phyloP scores from a whole-genome alignment of 2,113 vertebrate species.

The Heterotis niloticus region DNA sequence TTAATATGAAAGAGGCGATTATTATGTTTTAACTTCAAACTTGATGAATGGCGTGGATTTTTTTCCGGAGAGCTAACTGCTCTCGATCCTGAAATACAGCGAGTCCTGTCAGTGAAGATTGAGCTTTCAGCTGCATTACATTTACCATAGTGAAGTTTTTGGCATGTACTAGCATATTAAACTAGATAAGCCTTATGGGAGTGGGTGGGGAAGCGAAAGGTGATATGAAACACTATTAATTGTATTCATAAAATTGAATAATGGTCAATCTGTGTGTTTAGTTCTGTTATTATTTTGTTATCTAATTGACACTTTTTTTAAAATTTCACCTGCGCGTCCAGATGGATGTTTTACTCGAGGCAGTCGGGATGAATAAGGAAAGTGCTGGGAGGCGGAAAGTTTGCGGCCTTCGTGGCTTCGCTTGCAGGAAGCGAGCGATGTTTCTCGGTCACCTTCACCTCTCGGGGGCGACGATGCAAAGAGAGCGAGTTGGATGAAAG shows the following conservation, averaged over 20 bases:
- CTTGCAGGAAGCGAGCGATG: too few relatives aligned
- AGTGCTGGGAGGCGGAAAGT: too few relatives aligned
- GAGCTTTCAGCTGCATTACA: constrained; percentile 24
- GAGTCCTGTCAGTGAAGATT: constrained; percentile 45
- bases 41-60: constrained; percentile 64
- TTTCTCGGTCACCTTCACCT: too few relatives aligned
- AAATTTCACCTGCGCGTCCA: too few relatives aligned
- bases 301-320: too few relatives aligned
- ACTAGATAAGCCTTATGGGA: neutral
- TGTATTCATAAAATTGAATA: neutral
- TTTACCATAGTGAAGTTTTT: neutral
- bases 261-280: neutral
- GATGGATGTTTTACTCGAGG: too few relatives aligned
- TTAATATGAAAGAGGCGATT: constrained; percentile 69
- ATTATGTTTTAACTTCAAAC: constrained; percentile 67
- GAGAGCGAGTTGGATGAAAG: too few relatives aligned
- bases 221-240: neutral
- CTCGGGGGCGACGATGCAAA: too few relatives aligned
- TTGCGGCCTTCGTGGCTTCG: too few relatives aligned
- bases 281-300: too few relatives aligned
- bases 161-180: neutral
- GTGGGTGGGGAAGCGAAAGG: neutral
- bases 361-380: too few relatives aligned
- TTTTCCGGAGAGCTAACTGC: constrained; percentile 44
- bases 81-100: neutral